These are phyloP conservation scores for Malacoctenus gilli DNA, from an alignment of 2,797 vertebrate genomes.

Conservation along the genomic window DNA sequence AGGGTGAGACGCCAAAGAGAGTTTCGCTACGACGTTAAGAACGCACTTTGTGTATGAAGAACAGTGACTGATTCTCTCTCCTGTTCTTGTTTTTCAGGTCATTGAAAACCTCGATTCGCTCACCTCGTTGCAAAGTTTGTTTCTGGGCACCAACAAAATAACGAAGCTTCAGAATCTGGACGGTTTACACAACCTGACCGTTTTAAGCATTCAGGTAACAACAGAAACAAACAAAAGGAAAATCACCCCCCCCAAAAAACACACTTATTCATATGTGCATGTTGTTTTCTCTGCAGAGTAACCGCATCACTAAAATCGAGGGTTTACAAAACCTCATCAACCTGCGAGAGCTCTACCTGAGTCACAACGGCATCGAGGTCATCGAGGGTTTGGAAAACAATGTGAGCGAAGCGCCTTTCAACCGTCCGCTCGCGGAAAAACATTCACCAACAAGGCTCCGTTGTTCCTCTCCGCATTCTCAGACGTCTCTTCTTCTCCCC, in stretches of 20 bases:
- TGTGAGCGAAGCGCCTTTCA: no score
- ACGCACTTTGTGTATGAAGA: no score
- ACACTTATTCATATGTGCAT: no score
- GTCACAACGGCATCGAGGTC: slow-evolving; percentile 97
- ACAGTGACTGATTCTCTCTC: no score
- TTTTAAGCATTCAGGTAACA: slow-evolving; percentile 98
- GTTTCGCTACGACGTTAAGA: no score
- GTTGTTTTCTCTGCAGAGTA: slow-evolving; percentile 84
- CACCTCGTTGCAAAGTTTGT: slow-evolving; percentile 90
- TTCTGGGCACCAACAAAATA: slow-evolving; percentile 99
- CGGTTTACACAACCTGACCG: slow-evolving; percentile 89
- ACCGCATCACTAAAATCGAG: slow-evolving; percentile 97
- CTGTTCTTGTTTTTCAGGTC: slow-evolving; percentile 85
- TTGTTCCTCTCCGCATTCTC: no score
- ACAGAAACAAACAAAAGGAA: no score
- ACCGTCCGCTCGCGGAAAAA: no score
- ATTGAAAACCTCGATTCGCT: slow-evolving; percentile 93
- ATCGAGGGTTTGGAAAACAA: slow-evolving; percentile 98
- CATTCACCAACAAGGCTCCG: no score
- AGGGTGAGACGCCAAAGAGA: slow-evolving; percentile 84
- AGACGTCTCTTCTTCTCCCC: slow-evolving; percentile 7
- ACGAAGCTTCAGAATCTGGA: slow-evolving; percentile 95
- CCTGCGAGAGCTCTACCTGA: slow-evolving; percentile 93
- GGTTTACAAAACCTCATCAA: slow-evolving; percentile 92
- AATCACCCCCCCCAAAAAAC: no score